Conservation (phyloP, 2,888 invertebrate species). For the Griposia aprilina region DNA sequence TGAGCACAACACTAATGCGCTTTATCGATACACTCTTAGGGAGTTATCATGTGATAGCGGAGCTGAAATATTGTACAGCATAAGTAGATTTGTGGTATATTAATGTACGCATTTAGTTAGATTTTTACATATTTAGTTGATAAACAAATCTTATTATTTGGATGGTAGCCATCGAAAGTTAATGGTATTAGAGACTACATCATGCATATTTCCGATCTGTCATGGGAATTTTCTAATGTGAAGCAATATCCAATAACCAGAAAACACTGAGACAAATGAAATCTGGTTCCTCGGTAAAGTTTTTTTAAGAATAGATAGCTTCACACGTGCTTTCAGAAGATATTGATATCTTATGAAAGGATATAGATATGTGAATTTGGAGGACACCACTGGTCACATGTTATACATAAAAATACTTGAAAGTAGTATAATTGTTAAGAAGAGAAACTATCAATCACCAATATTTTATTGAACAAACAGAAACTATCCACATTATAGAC, state of each 20-base stretch:
- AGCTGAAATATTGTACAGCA: conserved; percentile 71
- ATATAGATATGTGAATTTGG: not conserved
- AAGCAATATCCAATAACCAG: conserved; percentile 1
- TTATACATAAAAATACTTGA: not conserved
- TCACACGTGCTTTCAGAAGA: not conserved
- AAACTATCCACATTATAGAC: not conserved
- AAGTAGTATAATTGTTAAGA: not conserved
- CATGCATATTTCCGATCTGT: conserved; percentile 4
- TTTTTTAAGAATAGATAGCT: not conserved
- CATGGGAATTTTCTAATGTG: not conserved
- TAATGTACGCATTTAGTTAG: conserved; percentile 58
- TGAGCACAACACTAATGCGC: conserved; percentile 84
- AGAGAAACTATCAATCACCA: not conserved
- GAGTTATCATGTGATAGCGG: conserved; percentile 74
- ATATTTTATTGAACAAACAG: not conserved
- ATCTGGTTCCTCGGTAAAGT: not conserved
- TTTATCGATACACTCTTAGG: conserved; percentile 80
- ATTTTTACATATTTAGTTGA: conserved; percentile 61
- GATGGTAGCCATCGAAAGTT: conserved; percentile 37
- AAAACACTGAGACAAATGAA: not conserved
- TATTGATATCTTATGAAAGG: not conserved
- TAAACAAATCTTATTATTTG: conserved; percentile 53
- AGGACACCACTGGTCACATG: not conserved
- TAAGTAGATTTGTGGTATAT: conserved; percentile 68
- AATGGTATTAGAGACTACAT: conserved; percentile 12